Evolutionary conservation across 64 coral and sea anemone genomes (phyloP).

Genomic region (Dendronephthya gigantea): DNA sequence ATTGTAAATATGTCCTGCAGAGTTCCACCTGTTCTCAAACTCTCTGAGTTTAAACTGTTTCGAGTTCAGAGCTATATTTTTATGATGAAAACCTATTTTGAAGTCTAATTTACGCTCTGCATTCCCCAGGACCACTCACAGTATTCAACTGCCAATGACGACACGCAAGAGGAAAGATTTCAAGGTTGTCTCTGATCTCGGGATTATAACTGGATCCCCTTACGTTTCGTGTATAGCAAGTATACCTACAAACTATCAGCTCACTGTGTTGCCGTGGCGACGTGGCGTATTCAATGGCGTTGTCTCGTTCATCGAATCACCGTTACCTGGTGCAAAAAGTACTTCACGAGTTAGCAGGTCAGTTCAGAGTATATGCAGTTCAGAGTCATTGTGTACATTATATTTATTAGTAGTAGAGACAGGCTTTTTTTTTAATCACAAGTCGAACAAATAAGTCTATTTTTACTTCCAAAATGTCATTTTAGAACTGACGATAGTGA

Average conservation of each 20-base stretch:
- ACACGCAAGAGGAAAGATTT: background rate
- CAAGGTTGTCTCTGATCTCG: slow-evolving; percentile 72
- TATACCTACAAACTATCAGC: slow-evolving; percentile 50
- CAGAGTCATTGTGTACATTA: background rate
- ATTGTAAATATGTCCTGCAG: too few species aligned
- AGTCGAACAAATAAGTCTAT: background rate
- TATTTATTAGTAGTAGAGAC: background rate
- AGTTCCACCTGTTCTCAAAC: too few species aligned
- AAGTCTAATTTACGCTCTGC: too few species aligned
- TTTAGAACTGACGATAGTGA: slow-evolving; percentile 47
- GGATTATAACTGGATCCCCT: slow-evolving; percentile 57
- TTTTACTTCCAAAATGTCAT: background rate
- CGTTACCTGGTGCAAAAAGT: background rate
- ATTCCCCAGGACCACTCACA: background rate
- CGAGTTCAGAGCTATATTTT: too few species aligned
- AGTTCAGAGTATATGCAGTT: background rate
- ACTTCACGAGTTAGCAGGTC: slow-evolving; percentile 21
- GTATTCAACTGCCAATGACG: background rate
- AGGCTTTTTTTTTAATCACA: too few species aligned
- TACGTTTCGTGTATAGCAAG: slow-evolving; percentile 57
- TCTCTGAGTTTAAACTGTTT: too few species aligned
- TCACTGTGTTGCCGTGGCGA: slow-evolving; percentile 84
- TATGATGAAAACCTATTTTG: too few species aligned
- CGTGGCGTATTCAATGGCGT: slow-evolving; percentile 68
- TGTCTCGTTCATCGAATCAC: slow-evolving; percentile 47